These are phyloP conservation scores for Dusona sp. DNA, from an alignment of 2,888 invertebrate genomes.

Conservation along the genomic window DNA sequence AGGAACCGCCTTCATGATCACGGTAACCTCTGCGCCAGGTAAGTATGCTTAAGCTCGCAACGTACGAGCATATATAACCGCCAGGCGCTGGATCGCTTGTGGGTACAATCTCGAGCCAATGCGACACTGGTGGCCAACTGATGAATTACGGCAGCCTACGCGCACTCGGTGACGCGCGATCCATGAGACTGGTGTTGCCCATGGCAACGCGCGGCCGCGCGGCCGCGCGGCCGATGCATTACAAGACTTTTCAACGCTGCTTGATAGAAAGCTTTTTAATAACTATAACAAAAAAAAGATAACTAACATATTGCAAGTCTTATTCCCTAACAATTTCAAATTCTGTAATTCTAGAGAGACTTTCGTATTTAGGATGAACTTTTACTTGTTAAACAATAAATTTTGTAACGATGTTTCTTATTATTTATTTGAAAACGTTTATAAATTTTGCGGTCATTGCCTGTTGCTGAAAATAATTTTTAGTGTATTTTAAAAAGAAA, in stretches of 20 bases:
- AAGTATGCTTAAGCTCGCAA: conserved; percentile 70
- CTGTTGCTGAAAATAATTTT: not conserved
- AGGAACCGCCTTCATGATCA: conserved; percentile 85
- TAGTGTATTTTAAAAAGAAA: not conserved
- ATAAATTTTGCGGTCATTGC: not conserved
- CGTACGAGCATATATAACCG: conserved; percentile 35
- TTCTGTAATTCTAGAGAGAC: not conserved
- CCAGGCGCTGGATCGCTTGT: not conserved
- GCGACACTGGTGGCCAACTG: conserved; percentile 24
- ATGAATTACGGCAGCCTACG: conserved; percentile 3
- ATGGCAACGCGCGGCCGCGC: not conserved
- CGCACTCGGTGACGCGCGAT: not conserved
- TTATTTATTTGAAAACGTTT: not conserved
- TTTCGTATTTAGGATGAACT: not conserved
- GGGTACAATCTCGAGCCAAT: conserved; percentile 25
- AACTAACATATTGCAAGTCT: not conserved
- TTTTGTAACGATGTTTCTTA: not conserved
- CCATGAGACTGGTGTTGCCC: not conserved
- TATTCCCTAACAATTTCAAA: not conserved
- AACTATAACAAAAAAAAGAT: not conserved
- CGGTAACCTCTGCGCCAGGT: conserved; percentile 86
- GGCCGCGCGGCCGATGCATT: not conserved
- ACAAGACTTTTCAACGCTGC: not conserved
- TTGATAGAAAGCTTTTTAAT: not conserved
- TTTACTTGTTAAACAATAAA: not conserved